phyloP scores from a whole-genome alignment of 2,888 invertebrate genomes.

The Dryobota labecula region DNA sequence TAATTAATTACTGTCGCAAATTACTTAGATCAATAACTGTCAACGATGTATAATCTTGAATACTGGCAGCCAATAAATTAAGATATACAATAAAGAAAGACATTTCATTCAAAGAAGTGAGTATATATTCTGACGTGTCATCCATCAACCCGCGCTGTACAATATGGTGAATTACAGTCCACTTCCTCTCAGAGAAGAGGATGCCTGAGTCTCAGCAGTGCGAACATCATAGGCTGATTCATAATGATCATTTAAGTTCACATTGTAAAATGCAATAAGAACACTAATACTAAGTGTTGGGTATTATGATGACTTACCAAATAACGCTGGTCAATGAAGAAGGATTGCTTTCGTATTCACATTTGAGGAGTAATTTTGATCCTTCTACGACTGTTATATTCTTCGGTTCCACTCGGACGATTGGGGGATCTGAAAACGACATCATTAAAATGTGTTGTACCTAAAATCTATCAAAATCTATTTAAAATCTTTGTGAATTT shows the following conservation, averaged over 20 bases:
- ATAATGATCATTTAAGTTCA: too few species aligned
- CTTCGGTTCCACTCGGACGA: slow-evolving; percentile 93
- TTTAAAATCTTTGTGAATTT: too few species aligned
- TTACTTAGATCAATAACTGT: slow-evolving; percentile 11
- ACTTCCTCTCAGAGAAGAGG: too few species aligned
- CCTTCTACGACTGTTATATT: slow-evolving; percentile 95
- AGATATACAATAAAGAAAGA: background rate
- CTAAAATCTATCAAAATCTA: too few species aligned
- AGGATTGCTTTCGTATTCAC: slow-evolving; percentile 96
- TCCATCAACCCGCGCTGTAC: background rate
- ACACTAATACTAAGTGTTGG: too few species aligned
- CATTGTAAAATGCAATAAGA: too few species aligned
- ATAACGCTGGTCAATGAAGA: slow-evolving; percentile 93
- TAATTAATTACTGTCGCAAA: slow-evolving; percentile 16
- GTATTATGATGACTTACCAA: slow-evolving; percentile 92
- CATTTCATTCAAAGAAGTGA: background rate
- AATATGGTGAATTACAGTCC: background rate
- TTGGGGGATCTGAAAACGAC: slow-evolving; percentile 97
- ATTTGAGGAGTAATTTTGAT: slow-evolving; percentile 93
- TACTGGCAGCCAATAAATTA: slow-evolving; percentile 7
- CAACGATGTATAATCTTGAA: slow-evolving; percentile 12
- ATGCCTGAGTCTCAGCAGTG: background rate
- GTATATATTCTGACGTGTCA: background rate
- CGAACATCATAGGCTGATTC: background rate
- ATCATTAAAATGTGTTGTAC: too few species aligned